phyloP scores from a whole-genome alignment of 1,140 invertebrate genomes.

The Leptoteleia sp. region DNA sequence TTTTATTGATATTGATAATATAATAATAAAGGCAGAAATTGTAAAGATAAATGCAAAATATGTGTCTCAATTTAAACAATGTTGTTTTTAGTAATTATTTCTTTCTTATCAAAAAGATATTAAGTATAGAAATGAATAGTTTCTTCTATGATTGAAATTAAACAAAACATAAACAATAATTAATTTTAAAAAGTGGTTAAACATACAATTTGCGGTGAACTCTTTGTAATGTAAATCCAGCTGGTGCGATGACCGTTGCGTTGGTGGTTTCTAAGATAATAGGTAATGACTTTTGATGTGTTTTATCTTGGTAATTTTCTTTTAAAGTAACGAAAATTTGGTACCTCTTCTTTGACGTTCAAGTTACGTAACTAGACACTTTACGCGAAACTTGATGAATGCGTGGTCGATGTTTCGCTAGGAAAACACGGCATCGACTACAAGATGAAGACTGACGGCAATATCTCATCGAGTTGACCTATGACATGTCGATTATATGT shows the following conservation, averaged over 20 bases:
- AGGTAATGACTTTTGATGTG: neutral
- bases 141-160: no score
- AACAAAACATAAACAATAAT: no score
- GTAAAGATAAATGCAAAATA: no score
- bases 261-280: neutral
- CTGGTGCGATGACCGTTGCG: constrained; percentile 23
- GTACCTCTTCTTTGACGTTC: constrained; percentile 22
- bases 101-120: no score
- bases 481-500: constrained; percentile 72
- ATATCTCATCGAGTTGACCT: constrained; percentile 79
- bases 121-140: no score
- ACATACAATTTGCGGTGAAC: constrained; percentile 4
- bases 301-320: neutral
- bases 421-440: constrained; percentile 74
- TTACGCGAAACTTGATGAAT: constrained; percentile 40
- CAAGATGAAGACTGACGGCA: constrained; percentile 64
- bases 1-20: no score
- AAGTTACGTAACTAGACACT: constrained; percentile 58
- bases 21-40: no score
- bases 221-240: constrained; percentile 11
- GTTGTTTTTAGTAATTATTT: no score
- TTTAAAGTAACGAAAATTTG: constrained; percentile 6
- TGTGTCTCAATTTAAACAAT: no score
- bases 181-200: no score
- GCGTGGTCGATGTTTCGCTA: constrained; percentile 65